Conservation (phyloP, 2,797 vertebrate species). For the Carapus acus region DNA sequence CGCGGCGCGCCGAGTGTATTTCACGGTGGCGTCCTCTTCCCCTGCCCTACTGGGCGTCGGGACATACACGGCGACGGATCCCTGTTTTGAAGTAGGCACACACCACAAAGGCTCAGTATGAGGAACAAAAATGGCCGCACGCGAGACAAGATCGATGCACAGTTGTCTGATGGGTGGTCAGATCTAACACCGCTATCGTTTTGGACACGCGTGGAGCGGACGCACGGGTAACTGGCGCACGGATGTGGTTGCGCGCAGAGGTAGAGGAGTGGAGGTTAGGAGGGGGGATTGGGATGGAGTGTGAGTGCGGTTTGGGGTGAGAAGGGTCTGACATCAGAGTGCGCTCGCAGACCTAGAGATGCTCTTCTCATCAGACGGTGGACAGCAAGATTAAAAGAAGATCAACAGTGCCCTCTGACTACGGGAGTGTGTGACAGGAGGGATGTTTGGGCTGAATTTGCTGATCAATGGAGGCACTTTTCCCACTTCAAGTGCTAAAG, state of each 20-base stretch:
- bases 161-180: conserved; percentile 37
- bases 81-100: conserved; percentile 34
- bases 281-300: too few relatives aligned
- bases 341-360: conserved; percentile 19
- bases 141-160: conserved; percentile 47
- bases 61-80: conserved; percentile 19
- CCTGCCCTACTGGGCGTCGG: conserved; percentile 9
- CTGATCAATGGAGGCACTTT: conserved; percentile 17
- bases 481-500: neutral
- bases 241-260: conserved; percentile 26
- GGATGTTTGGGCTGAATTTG: neutral
- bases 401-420: too few relatives aligned
- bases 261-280: conserved; percentile 15
- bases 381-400: conserved; percentile 12
- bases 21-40: conserved; percentile 12
- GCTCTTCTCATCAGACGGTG: conserved; percentile 29
- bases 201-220: conserved; percentile 33
- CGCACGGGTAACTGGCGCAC: conserved; percentile 26
- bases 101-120: conserved; percentile 55
- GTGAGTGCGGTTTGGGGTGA: too few relatives aligned
- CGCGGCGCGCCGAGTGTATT: conserved; percentile 7
- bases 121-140: conserved; percentile 72
- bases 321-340: too few relatives aligned
- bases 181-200: conserved; percentile 6
- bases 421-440: neutral